A percentile compares a stretch with the other conserved stretches of the same genome.
phyloP scores from a whole-genome alignment of 2,113 vertebrate genomes.

The Paratilapia polleni region DNA sequence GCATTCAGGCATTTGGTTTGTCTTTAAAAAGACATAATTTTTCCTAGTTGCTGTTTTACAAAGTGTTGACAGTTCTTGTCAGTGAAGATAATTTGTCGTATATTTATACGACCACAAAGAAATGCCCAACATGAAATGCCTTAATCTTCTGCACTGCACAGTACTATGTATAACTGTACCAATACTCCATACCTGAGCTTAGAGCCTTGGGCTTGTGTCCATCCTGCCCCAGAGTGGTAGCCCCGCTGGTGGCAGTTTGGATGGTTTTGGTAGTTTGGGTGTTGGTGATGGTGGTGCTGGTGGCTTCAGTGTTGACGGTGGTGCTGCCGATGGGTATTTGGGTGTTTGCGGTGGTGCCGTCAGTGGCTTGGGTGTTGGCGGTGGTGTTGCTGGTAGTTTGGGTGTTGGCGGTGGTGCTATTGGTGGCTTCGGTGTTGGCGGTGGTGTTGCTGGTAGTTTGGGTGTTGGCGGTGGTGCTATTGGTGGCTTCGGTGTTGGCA shows the following conservation, averaged over 20 bases:
- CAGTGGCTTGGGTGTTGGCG: too few species aligned
- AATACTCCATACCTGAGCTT: slow-evolving; percentile 65
- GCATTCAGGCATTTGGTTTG: background rate
- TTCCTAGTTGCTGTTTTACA: background rate
- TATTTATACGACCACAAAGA: background rate
- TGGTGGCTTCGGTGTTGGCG: background rate
- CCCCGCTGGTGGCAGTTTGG: background rate
- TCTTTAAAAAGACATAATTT: background rate
- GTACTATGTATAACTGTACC: too few species aligned
- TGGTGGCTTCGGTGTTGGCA: too few species aligned
- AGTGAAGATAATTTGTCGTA: background rate
- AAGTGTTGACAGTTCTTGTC: background rate
- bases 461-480: background rate
- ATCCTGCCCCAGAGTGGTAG: background rate
- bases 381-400: background rate
- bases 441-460: background rate
- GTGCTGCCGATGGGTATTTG: too few species aligned
- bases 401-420: background rate
- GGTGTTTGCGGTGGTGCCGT: too few species aligned
- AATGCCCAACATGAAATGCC: too few species aligned
- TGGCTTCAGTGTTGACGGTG: background rate
- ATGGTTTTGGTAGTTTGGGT: background rate
- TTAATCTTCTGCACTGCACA: too few species aligned
- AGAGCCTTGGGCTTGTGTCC: slow-evolving; percentile 15
- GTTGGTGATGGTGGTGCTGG: background rate